Percentiles rank a stretch among this genome's conserved stretches.
Conservation (phyloP, 2,797 vertebrate species). For the Dicrostonyx torquatus region DNA sequence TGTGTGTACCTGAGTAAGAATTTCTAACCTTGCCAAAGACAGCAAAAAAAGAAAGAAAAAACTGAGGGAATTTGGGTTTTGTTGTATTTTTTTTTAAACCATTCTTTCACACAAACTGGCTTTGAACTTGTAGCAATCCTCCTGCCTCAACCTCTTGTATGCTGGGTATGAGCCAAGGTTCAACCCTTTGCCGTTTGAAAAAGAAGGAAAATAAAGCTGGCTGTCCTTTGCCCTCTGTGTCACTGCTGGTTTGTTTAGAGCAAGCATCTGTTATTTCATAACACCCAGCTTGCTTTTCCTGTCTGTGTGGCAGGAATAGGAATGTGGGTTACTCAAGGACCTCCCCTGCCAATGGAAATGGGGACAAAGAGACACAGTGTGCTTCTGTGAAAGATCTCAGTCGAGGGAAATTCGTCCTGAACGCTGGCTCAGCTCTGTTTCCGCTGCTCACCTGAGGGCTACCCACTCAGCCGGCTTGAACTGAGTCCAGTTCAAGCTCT, state of each 20-base stretch:
- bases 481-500: too few species aligned
- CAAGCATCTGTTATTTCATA: neutral
- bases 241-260: neutral
- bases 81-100: neutral
- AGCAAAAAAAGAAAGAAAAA: neutral
- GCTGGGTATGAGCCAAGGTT: neutral
- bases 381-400: neutral
- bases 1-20: neutral
- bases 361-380: neutral
- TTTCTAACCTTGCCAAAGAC: neutral
- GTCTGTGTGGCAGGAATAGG: neutral
- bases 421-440: neutral
- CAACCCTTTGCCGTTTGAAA: neutral
- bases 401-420: neutral
- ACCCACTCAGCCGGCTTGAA: neutral
- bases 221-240: neutral
- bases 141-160: neutral
- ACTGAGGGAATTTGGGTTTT: neutral
- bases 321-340: neutral
- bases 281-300: neutral
- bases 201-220: neutral
- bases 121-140: neutral
- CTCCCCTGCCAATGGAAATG: neutral
- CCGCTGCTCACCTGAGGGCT: neutral
- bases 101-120: neutral